These are phyloP conservation scores for Hozukius guyotensis DNA, from an alignment of 2,797 vertebrate species.

Conservation along the genomic window DNA sequence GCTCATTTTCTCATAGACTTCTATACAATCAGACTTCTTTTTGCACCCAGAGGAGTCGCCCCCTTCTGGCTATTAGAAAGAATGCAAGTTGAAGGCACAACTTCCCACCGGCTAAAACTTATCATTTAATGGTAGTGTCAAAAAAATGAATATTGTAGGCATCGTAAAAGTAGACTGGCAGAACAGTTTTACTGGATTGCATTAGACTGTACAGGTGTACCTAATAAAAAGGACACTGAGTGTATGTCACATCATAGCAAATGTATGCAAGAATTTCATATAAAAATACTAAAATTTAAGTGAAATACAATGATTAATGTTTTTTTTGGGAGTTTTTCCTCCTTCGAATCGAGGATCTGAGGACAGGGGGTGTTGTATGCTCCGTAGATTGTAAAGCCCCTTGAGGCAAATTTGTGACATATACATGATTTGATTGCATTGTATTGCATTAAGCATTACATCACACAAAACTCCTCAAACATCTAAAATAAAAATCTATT, in stretches of 20 bases:
- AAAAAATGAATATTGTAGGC: background rate
- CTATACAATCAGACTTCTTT: no score
- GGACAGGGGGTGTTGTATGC: no score
- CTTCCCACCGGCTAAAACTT: no score
- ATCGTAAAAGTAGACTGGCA: background rate
- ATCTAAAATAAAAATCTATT: background rate
- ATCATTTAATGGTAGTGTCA: background rate
- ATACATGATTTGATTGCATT: background rate
- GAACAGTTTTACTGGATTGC: background rate
- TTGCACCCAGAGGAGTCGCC: no score
- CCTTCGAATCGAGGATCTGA: no score
- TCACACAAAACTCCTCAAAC: background rate
- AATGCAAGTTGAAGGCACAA: no score
- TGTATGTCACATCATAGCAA: background rate
- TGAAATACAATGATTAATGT: background rate
- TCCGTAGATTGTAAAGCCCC: background rate
- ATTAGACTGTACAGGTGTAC: background rate
- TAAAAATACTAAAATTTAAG: background rate
- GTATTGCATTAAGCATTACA: background rate
- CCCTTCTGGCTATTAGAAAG: no score
- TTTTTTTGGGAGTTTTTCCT: background rate
- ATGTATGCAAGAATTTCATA: background rate
- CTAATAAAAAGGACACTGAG: background rate
- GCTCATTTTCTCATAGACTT: no score
- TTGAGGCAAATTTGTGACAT: background rate